Base-by-base conservation (phyloP, 2,888 invertebrate species). In the Stenotaenia linearis region DNA sequence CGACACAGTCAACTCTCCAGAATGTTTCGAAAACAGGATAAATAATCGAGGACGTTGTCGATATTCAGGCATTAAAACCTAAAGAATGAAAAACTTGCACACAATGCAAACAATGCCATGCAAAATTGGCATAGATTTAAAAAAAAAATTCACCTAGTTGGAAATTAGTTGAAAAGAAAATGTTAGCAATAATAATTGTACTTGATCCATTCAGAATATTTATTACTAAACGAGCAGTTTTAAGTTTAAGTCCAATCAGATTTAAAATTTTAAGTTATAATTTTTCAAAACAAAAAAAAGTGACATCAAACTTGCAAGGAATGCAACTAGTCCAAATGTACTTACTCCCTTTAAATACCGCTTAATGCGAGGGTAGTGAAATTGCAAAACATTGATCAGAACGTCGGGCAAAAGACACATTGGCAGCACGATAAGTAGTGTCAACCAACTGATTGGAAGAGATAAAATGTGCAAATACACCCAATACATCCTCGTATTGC, bases 391-490 rank as follows among this genome's bases (percentile, higher is more conserved):
- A 61, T 80, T 81, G 18, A 83, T 79, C 0, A 82, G 25, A 45
- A 85, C 88, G 84, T 91, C 91, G 0, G 92, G 92, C 61, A 89
- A 82, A 12, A 92, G 85, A 30, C 89, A 87, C 0, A 88, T 85
- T 0, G 89, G 84, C 0, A 89, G 83, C 0, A 89, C 85, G 0
- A 90, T 21, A 0, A 90, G 6, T 61, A 90, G 89, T 18, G 90
- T 84, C n/a, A 91, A 82, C 90, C 90, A 91, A 83, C 91, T 90
- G 0, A 89, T 84, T 0, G 89, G 85, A 0, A 91, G 90, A 0
- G 84, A 81, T n/a, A 91, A 80, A n/a, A 92, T 86, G 18, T 88
- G 87, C 0, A 87, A 88, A 84, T 91, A 92, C 0, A 91, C 90
- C 82, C 89, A 89, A 0, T 82, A 80, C 81, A 80, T 79, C 10